A percentile compares a stretch with the other conserved stretches of the same genome.
Conservation (phyloP, 2,113 vertebrate species). For the Entelurus aequoreus region DNA sequence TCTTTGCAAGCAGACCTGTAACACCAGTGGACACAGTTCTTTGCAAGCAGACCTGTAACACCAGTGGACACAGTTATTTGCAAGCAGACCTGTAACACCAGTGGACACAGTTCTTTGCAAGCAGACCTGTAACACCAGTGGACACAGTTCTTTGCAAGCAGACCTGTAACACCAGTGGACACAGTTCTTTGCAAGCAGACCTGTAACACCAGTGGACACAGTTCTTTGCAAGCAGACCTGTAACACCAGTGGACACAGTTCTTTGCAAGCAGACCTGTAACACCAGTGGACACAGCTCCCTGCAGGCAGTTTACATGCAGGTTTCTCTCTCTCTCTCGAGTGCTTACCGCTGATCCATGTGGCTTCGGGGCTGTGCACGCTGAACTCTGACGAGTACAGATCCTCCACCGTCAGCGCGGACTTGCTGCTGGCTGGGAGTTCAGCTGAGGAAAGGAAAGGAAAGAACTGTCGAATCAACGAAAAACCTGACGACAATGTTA, state of each 20-base stretch:
- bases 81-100: background rate
- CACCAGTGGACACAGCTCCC: background rate
- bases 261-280: background rate
- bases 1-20: background rate
- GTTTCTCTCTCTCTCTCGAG: background rate
- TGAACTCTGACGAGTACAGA: constrained; percentile 80
- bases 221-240: background rate
- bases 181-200: background rate
- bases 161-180: background rate
- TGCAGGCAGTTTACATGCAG: background rate
- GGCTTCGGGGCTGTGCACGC: constrained; percentile 79
- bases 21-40: background rate
- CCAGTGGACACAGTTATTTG: background rate
- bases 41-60: background rate
- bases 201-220: background rate
- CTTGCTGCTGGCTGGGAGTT: constrained; percentile 77
- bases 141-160: background rate
- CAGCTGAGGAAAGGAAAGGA: constrained; percentile 62
- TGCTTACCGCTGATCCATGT: constrained; percentile 85
- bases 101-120: background rate
- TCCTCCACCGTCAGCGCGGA: constrained; percentile 80
- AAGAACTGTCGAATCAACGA: background rate
- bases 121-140: background rate
- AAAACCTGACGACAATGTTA: background rate
- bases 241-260: background rate